A percentile compares a stretch with the other conserved stretches of the same genome.
Conservation (phyloP, 2,888 invertebrate genomes). For the Ormyrus thymus region DNA sequence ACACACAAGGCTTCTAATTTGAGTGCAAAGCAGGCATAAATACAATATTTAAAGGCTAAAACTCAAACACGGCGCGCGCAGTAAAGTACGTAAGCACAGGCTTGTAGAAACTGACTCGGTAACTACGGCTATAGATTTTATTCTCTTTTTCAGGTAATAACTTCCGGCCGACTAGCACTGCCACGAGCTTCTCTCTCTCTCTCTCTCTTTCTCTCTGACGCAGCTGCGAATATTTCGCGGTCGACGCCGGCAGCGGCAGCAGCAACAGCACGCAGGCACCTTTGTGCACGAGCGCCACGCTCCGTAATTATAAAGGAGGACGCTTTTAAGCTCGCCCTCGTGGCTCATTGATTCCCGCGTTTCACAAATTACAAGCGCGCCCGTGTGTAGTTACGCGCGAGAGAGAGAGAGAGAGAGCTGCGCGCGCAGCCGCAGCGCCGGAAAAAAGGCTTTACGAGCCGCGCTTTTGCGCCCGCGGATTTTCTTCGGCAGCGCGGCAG, state of each 20-base stretch:
- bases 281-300: neutral
- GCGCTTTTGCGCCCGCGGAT: neutral
- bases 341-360: slow-evolving; percentile 46
- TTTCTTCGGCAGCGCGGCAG: no score
- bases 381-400: neutral
- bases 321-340: slow-evolving; percentile 23
- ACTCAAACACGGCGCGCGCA: slow-evolving; percentile 25
- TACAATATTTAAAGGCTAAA: slow-evolving; percentile 37
- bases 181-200: no score
- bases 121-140: slow-evolving; percentile 38
- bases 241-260: slow-evolving; percentile 5
- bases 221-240: slow-evolving; percentile 32
- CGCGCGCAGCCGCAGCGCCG: slow-evolving; percentile 1
- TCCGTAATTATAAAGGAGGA: slow-evolving; percentile 42
- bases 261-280: no score
- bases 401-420: slow-evolving; percentile 1
- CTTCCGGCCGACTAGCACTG: slow-evolving; percentile 46
- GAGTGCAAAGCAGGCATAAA: slow-evolving; percentile 34
- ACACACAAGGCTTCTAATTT: slow-evolving; percentile 23
- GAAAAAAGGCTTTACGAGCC: slow-evolving; percentile 21
- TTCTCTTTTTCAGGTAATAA: slow-evolving; percentile 55
- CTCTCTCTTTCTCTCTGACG: neutral
- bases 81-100: slow-evolving; percentile 26
- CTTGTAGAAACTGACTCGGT: slow-evolving; percentile 1
- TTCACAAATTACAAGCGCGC: slow-evolving; percentile 23